phyloP scores from a whole-genome alignment of 2,113 vertebrate species.

The Urocynchramus pylzowi region DNA sequence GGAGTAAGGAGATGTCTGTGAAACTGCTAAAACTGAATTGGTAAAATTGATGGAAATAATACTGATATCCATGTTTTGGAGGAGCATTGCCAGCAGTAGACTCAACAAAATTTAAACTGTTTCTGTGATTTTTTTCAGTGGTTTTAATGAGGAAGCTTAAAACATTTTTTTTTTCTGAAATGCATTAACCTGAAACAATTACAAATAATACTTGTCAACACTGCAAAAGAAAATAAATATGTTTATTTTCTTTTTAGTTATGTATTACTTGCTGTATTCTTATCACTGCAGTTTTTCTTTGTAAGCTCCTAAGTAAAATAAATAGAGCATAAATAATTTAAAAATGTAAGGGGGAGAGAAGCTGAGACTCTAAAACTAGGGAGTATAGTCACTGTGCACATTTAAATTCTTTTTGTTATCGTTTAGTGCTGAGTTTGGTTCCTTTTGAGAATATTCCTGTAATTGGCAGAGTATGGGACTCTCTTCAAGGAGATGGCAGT shows the following conservation, averaged over 20 bases:
- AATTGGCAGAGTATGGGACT: neutral
- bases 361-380: neutral
- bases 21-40: neutral
- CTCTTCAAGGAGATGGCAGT: neutral
- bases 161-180: neutral
- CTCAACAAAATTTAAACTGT: neutral
- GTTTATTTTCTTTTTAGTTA: neutral
- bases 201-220: neutral
- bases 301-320: neutral
- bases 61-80: neutral
- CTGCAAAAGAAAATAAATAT: neutral
- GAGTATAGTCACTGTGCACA: neutral
- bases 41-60: neutral
- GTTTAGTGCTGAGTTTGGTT: neutral
- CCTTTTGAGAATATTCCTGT: neutral
- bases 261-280: neutral
- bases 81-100: neutral
- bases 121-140: neutral
- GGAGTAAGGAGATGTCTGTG: neutral
- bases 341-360: neutral
- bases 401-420: neutral
- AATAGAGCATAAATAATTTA: neutral
- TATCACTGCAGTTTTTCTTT: neutral
- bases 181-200: neutral
- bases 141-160: neutral